phyloP scores from a whole-genome alignment of 2,888 invertebrate genomes.

The Anoplius nigerrimus region DNA sequence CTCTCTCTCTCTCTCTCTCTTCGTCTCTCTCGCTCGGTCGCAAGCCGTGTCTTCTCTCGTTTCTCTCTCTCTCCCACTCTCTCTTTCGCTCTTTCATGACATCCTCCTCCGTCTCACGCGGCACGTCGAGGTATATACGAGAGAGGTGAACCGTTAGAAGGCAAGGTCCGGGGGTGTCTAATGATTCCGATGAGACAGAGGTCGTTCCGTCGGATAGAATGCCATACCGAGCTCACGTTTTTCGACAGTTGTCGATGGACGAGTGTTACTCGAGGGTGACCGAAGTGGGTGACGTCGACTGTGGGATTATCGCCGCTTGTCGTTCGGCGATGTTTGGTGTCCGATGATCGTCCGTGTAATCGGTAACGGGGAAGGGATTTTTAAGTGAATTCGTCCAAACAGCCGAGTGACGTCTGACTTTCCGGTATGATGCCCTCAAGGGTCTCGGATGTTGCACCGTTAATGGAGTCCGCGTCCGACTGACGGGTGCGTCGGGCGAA shows the following conservation, averaged over 20 bases:
- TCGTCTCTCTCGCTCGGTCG: background rate
- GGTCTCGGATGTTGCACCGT: background rate
- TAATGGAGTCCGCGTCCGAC: conserved; percentile 12
- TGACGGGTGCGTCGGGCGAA: conserved; percentile 20
- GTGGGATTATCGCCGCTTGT: too few species aligned
- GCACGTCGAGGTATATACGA: conserved; percentile 2
- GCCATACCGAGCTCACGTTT: background rate
- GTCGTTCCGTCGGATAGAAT: background rate
- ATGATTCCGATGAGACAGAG: conserved; percentile 20
- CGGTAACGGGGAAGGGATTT: too few species aligned
- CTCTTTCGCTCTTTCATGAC: background rate
- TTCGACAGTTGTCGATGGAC: background rate
- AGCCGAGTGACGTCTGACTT: too few species aligned
- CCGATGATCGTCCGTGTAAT: too few species aligned
- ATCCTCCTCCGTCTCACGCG: background rate
- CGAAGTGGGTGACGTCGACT: too few species aligned
- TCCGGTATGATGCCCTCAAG: too few species aligned
- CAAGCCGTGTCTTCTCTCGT: background rate
- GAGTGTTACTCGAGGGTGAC: too few species aligned
- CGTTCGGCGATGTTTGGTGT: too few species aligned
- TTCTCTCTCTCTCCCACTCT: background rate
- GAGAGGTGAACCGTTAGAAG: conserved; percentile 48
- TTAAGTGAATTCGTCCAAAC: too few species aligned
- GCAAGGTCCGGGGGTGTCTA: conserved; percentile 47
- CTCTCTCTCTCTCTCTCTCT: conserved; percentile 36